These are phyloP conservation scores for Corythornis cristatus DNA, from an alignment of 2,113 vertebrate genomes.

Conservation along the genomic window DNA sequence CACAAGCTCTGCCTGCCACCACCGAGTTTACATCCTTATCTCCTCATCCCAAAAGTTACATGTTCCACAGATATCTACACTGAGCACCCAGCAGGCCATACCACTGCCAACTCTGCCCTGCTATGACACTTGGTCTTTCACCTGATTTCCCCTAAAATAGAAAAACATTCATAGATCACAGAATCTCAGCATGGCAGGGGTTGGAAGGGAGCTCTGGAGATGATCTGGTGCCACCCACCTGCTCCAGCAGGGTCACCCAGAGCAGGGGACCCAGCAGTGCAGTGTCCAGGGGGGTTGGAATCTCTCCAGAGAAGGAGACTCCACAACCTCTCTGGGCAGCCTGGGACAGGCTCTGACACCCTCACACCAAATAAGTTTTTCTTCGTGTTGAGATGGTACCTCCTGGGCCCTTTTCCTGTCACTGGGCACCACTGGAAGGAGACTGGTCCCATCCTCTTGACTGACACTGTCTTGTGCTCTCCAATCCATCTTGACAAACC, in stretches of 20 bases:
- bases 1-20: not conserved
- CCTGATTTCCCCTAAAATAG: not conserved
- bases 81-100: not conserved
- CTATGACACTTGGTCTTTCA: not conserved
- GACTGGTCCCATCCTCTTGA: not conserved
- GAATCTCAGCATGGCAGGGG: not conserved
- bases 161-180: not conserved
- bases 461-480: not conserved
- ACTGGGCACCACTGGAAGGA: not conserved
- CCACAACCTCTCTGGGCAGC: not conserved
- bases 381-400: not conserved
- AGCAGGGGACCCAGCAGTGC: not conserved
- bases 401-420: not conserved
- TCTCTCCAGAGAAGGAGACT: not conserved
- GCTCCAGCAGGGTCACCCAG: not conserved
- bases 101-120: not conserved
- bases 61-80: fast-evolving
- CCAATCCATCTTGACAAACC: not conserved
- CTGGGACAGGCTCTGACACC: too few species aligned
- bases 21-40: not conserved
- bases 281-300: not conserved
- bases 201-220: not conserved
- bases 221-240: not conserved
- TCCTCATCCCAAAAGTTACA: not conserved
- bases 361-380: not conserved